Percentiles rank a stretch among this genome's conserved stretches.
Evolutionary conservation across 1,140 invertebrate genomes (phyloP).

Genomic region (Listronotus oregonensis): DNA sequence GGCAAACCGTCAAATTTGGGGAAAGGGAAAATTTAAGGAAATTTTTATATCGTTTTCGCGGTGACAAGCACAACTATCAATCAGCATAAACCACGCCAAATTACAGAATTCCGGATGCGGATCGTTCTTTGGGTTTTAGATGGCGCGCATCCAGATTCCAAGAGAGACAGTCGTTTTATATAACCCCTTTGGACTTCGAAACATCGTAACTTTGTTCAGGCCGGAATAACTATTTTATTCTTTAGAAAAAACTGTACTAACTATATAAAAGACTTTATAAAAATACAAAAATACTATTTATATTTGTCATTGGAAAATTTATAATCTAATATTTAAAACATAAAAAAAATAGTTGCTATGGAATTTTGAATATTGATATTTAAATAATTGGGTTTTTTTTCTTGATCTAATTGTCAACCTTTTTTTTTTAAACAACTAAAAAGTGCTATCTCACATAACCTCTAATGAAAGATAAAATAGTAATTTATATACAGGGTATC

Average conservation of each 20-base stretch:
- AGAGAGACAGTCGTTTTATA: constrained; percentile 23
- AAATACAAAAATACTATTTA: too few relatives aligned
- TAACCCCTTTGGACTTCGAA: constrained; percentile 4
- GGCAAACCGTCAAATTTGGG: constrained; percentile 20
- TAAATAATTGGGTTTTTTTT: too few relatives aligned
- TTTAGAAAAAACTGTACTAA: neutral
- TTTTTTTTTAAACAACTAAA: too few relatives aligned
- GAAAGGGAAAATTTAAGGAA: constrained; percentile 52
- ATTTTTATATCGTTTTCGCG: constrained; percentile 53
- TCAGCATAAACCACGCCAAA: constrained; percentile 52
- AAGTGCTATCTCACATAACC: too few relatives aligned
- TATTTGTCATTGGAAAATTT: too few relatives aligned
- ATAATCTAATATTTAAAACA: too few relatives aligned
- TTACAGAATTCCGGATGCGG: constrained; percentile 51
- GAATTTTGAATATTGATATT: too few relatives aligned
- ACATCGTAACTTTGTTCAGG: neutral
- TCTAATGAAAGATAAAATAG: too few relatives aligned
- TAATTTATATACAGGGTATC: too few relatives aligned
- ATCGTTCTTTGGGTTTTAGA: constrained; percentile 32
- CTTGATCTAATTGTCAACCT: too few relatives aligned
- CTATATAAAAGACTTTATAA: too few relatives aligned
- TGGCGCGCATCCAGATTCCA: constrained; percentile 33
- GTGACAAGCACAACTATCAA: constrained; percentile 54
- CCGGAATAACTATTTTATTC: constrained; percentile 3
- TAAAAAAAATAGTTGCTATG: too few relatives aligned